Evolutionary conservation across 2,888 invertebrate species (phyloP).

Genomic region (Apodemia zela): DNA sequence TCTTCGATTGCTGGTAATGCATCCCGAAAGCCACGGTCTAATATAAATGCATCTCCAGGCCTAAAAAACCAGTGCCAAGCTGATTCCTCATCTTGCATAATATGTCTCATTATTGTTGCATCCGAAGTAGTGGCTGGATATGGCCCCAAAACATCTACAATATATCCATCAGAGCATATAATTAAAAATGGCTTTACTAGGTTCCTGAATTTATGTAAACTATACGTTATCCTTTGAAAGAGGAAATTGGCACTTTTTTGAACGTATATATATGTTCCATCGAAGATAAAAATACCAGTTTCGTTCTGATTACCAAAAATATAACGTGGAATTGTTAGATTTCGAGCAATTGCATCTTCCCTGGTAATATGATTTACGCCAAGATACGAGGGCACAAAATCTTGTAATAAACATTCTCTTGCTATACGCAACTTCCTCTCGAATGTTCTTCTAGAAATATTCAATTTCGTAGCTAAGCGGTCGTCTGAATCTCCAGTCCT

Average conservation of each 20-base stretch:
- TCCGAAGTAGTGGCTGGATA: slow-evolving; percentile 31
- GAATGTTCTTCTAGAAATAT: slow-evolving; percentile 32
- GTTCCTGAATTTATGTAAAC: slow-evolving; percentile 33
- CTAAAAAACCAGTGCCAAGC: slow-evolving; percentile 20
- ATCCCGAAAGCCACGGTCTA: slow-evolving; percentile 23
- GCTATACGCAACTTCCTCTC: slow-evolving; percentile 63
- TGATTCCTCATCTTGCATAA: not conserved
- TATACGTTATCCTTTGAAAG: slow-evolving; percentile 29
- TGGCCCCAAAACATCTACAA: slow-evolving; percentile 31
- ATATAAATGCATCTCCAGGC: slow-evolving; percentile 20
- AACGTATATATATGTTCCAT: slow-evolving; percentile 15
- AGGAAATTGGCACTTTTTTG: slow-evolving; percentile 17
- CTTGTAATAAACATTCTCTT: slow-evolving; percentile 27
- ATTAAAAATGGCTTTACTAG: slow-evolving; percentile 35
- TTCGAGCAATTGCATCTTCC: slow-evolving; percentile 25
- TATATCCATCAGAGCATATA: slow-evolving; percentile 32
- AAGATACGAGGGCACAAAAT: slow-evolving; percentile 26
- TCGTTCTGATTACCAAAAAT: slow-evolving; percentile 17
- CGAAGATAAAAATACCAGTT: slow-evolving; percentile 14
- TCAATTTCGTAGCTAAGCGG: slow-evolving; percentile 18
- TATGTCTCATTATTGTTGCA: slow-evolving; percentile 23
- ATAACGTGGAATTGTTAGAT: slow-evolving; percentile 21
- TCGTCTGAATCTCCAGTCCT: slow-evolving; percentile 29
- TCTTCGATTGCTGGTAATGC: slow-evolving; percentile 17
- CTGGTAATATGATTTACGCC: slow-evolving; percentile 28